These are phyloP conservation scores for Phaedon cochleariae DNA, from an alignment of 2,888 invertebrate genomes.

Conservation along the genomic window DNA sequence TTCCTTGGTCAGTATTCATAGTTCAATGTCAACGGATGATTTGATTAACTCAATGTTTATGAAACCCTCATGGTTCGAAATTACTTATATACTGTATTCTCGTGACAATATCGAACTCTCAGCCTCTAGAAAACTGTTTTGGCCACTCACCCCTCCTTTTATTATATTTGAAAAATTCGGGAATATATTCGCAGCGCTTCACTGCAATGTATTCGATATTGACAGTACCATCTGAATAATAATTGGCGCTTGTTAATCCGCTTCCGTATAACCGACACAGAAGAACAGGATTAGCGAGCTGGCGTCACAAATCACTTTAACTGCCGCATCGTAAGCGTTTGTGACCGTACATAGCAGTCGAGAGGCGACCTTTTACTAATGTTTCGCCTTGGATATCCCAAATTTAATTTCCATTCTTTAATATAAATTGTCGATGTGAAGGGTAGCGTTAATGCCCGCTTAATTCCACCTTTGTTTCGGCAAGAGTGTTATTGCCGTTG, in stretches of 20 bases:
- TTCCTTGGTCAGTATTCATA: too few relatives aligned
- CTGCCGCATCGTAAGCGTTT: constrained; percentile 51
- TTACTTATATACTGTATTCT: too few relatives aligned
- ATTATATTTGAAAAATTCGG: too few relatives aligned
- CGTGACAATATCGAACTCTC: too few relatives aligned
- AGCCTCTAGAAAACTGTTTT: too few relatives aligned
- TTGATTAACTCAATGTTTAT: too few relatives aligned
- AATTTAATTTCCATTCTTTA: constrained; percentile 58
- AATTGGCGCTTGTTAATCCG: constrained; percentile 59
- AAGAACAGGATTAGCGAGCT: constrained; percentile 63
- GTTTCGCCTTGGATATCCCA: constrained; percentile 55
- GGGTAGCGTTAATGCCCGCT: constrained; percentile 45
- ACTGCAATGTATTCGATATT: too few relatives aligned
- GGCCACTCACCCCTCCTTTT: too few relatives aligned
- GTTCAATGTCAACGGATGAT: too few relatives aligned
- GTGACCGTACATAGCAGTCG: constrained; percentile 47
- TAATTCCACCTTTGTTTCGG: constrained; percentile 29
- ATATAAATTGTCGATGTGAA: constrained; percentile 51
- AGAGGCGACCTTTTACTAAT: constrained; percentile 54
- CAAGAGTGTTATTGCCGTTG: constrained; percentile 15
- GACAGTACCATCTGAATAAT: constrained; percentile 58
- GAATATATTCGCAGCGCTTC: too few relatives aligned
- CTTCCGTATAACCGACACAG: constrained; percentile 41
- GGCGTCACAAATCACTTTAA: constrained; percentile 65
- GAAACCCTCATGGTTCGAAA: too few relatives aligned